These are phyloP conservation scores for Cabera pusaria DNA, from an alignment of 2,888 invertebrate genomes.

Conservation along the genomic window DNA sequence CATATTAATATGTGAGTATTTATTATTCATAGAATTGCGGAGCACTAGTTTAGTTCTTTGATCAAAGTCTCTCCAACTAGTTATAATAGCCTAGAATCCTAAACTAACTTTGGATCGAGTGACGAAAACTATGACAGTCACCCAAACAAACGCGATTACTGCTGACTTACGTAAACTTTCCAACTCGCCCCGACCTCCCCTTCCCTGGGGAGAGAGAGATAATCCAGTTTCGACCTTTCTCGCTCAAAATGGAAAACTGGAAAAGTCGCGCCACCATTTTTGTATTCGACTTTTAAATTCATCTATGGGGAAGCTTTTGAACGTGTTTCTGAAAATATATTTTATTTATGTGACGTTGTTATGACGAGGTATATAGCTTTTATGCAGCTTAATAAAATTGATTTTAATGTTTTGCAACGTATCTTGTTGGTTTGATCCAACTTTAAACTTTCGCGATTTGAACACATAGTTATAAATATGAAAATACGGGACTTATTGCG, in stretches of 20 bases:
- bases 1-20: too few relatives aligned
- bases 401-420: too few relatives aligned
- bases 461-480: too few relatives aligned
- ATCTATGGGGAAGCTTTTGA: slow-evolving; percentile 26
- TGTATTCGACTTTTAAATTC: slow-evolving; percentile 28
- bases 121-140: slow-evolving; percentile 32
- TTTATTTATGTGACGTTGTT: too few relatives aligned
- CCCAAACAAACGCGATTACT: slow-evolving; percentile 63
- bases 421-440: too few relatives aligned
- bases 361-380: too few relatives aligned
- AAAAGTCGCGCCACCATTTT: slow-evolving; percentile 37
- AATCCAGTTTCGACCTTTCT: slow-evolving; percentile 69
- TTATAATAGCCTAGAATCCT: background rate
- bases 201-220: slow-evolving; percentile 48
- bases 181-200: slow-evolving; percentile 37
- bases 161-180: slow-evolving; percentile 54
- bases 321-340: slow-evolving; percentile 33
- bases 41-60: too few relatives aligned
- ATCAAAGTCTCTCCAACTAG: too few relatives aligned
- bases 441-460: too few relatives aligned
- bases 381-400: too few relatives aligned
- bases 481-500: too few relatives aligned
- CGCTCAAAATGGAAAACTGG: slow-evolving; percentile 53
- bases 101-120: slow-evolving; percentile 6
- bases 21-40: too few relatives aligned